These are phyloP conservation scores for Saccostrea echinata DNA, from an alignment of 1,140 invertebrate genomes.

Conservation along the genomic window DNA sequence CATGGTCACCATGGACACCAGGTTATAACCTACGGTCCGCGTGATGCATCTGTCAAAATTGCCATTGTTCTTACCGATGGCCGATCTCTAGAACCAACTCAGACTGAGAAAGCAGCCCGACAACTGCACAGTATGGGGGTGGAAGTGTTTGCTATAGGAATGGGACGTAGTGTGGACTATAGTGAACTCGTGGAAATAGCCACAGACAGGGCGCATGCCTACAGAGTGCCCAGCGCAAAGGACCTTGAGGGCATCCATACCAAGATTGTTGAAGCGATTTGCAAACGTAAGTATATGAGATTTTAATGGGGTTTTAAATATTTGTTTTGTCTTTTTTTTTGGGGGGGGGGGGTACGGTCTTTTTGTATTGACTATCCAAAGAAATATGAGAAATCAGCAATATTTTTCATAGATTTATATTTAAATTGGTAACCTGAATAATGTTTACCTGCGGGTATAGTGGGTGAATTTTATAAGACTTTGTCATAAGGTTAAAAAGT, in stretches of 20 bases:
- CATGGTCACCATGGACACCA: conserved; percentile 45
- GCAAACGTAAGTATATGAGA: conserved; percentile 45
- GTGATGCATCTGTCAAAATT: conserved; percentile 28
- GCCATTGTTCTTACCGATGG: conserved; percentile 58
- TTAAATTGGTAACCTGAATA: too few species aligned
- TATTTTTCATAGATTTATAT: too few species aligned
- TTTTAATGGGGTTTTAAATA: too few species aligned
- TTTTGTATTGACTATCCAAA: too few species aligned
- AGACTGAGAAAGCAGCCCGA: conserved; percentile 1
- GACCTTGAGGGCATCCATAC: conserved; percentile 41
- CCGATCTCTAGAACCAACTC: conserved; percentile 33
- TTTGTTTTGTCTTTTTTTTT: too few species aligned
- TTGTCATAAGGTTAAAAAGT: too few species aligned
- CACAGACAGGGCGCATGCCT: conserved; percentile 33
- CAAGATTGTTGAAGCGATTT: conserved; percentile 42
- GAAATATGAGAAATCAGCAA: too few species aligned
- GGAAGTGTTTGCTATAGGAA: conserved; percentile 45
- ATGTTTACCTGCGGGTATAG: too few species aligned
- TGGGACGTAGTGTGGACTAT: conserved; percentile 16
- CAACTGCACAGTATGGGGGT: conserved; percentile 32
- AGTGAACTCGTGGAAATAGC: conserved; percentile 13
- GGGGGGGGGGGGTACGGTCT: too few species aligned
- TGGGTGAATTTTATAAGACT: too few species aligned
- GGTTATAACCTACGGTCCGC: conserved; percentile 27
- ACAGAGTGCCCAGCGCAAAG: background rate